Evolutionary conservation across 2,797 vertebrate species (phyloP), one percentile per base, ranked within the genome.

Genomic region (Enteromius radiatus): DNA sequence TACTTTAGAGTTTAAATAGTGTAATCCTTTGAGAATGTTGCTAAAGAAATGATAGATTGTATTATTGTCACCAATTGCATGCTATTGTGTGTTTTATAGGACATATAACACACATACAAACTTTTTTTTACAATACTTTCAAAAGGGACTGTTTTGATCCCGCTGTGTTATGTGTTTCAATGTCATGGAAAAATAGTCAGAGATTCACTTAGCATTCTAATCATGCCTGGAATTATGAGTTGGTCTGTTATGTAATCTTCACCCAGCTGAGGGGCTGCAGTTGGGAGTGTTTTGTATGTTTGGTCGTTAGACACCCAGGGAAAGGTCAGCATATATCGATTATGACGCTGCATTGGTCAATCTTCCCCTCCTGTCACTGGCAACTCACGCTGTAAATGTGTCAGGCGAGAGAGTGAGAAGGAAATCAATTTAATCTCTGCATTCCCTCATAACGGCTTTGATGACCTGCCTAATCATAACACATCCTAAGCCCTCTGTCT

Each of bases 311-410:
- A 81, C 80, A 84, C 11, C 78, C 87, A 89, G 78, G 85, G 85
- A 90, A 87, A 93, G 93, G 93, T 93, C 93, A 92, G 86, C 67
- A 84, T 80, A 0, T 91, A 92, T 93, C 71, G 92, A 92, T 93
- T 89, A 87, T 87, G 89, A 88, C 86, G 87, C 69, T 89, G 89
- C 71, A 93, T 91, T 88, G 92, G 91, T 92, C 87, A 91, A 87
- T 89, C 88, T 88, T 89, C 86, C 89, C 88, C 88, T 86, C 76
- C 86, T 88, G 80, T 33, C 71, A 49, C 41, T 80, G 69, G 76
- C 63, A 85, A 67, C 61, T 82, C 63, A 3, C 15, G 45, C 23
- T 80, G 63, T 65, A 84, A 83, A 87, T 84, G 71, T 84, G 76
- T 82, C 76, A 69, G 52, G 43, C 64, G 47, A 85, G 63, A 83